Evolutionary conservation across 2,888 invertebrate species (phyloP).

Genomic region (Trissoscelio sp.): DNA sequence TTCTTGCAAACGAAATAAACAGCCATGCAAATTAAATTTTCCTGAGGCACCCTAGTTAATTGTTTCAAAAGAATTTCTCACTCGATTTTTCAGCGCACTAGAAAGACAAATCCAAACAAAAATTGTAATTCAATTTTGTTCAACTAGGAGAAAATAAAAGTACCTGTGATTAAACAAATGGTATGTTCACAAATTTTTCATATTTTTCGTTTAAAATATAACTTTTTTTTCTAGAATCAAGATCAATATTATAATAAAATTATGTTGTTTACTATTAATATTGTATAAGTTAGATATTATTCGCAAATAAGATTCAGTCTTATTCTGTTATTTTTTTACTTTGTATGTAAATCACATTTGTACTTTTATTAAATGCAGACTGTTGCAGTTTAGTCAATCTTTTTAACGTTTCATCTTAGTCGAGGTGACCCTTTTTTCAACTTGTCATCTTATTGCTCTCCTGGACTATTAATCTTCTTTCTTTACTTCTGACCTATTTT

Average conservation of each 20-base stretch:
- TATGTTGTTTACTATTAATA: slow-evolving; percentile 8
- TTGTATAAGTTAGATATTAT: slow-evolving; percentile 33
- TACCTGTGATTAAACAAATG: background rate
- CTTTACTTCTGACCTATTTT: slow-evolving; percentile 9
- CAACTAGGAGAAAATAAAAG: background rate
- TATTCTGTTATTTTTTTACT: background rate
- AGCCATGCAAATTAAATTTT: slow-evolving; percentile 49
- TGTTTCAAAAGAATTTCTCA: slow-evolving; percentile 10
- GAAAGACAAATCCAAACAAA: background rate
- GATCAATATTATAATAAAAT: background rate
- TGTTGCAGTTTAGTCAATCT: slow-evolving; percentile 30
- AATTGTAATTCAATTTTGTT: slow-evolving; percentile 9
- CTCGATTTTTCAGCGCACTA: slow-evolving; percentile 1
- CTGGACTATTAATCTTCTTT: slow-evolving; percentile 30
- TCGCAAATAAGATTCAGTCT: slow-evolving; percentile 12
- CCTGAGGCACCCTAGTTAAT: slow-evolving; percentile 29
- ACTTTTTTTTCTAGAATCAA: too few species aligned
- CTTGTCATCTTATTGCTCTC: slow-evolving; percentile 33
- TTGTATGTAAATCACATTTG: slow-evolving; percentile 37
- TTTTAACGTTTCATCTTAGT: slow-evolving; percentile 22
- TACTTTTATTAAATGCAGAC: slow-evolving; percentile 41
- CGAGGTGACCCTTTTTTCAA: slow-evolving; percentile 27
- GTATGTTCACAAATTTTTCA: background rate
- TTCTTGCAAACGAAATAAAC: slow-evolving; percentile 47
- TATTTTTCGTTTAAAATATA: background rate